A percentile compares a stretch with the other conserved stretches of the same genome.
These are phyloP conservation scores for Thera britannica DNA, from an alignment of 2,888 invertebrate genomes.

Conservation along the genomic window DNA sequence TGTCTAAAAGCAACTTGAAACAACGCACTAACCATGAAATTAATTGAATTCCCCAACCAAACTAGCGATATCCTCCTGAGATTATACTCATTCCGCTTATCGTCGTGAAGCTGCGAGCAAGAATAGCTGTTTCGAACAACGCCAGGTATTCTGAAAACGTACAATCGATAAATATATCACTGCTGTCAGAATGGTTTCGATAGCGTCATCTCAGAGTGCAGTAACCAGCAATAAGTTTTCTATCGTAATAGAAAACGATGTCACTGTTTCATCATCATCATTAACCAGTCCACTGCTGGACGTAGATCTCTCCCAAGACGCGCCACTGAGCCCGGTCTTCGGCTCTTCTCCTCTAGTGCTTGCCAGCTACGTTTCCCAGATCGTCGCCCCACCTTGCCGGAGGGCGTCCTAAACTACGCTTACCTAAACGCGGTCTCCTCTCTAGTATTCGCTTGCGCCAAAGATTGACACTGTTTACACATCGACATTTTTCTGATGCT, in stretches of 20 bases:
- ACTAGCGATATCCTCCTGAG: slow-evolving; percentile 57
- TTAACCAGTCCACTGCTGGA: too few species aligned
- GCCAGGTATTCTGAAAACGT: slow-evolving; percentile 4
- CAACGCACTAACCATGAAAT: slow-evolving; percentile 52
- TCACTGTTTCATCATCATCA: neutral
- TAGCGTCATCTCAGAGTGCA: neutral
- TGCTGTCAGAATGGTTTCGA: neutral
- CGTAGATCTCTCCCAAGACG: too few species aligned
- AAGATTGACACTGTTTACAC: neutral
- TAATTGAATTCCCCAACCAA: slow-evolving; percentile 62
- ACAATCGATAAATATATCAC: slow-evolving; percentile 1
- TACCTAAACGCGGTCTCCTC: too few species aligned
- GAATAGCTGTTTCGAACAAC: slow-evolving; percentile 7
- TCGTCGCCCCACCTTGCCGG: too few species aligned
- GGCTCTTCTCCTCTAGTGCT: too few species aligned
- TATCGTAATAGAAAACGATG: neutral
- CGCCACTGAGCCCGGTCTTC: too few species aligned
- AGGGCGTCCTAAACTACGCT: too few species aligned
- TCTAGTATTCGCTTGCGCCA: too few species aligned
- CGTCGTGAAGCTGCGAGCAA: slow-evolving; percentile 32
- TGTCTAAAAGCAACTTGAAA: slow-evolving; percentile 18
- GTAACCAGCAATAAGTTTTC: neutral
- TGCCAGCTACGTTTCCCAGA: too few species aligned
- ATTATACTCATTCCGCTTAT: slow-evolving; percentile 69
- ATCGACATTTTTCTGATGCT: too few species aligned